Conservation (phyloP, 2,113 vertebrate genomes). For the Papio anubis region DNA sequence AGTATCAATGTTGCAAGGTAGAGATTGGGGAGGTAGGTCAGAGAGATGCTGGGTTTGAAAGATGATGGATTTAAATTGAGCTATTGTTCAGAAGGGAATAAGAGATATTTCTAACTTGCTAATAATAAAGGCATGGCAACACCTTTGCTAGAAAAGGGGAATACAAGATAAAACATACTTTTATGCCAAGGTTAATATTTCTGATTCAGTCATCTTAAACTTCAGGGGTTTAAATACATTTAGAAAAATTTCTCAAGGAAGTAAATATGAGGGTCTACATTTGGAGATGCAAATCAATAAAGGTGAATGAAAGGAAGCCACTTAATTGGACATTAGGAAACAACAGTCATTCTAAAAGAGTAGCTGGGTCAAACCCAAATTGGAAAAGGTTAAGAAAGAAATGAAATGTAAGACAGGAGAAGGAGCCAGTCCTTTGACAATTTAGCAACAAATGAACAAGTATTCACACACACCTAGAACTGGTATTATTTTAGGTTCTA, state of each 20-base stretch:
- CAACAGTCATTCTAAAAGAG: neutral
- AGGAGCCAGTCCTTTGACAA: neutral
- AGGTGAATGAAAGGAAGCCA: neutral
- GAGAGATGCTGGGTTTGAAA: neutral
- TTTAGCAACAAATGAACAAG: neutral
- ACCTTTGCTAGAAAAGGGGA: neutral
- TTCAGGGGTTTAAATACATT: neutral
- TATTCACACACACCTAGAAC: neutral
- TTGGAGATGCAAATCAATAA: neutral
- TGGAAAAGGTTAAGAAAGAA: neutral
- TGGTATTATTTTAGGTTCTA: neutral
- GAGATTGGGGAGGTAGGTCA: neutral
- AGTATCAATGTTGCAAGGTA: neutral
- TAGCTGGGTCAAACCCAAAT: neutral
- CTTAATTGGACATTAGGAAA: neutral
- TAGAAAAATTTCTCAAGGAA: neutral
- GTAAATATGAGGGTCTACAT: rapidly evolving
- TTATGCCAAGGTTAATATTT: neutral
- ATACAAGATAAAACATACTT: neutral
- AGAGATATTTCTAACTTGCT: neutral
- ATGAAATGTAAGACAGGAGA: neutral
- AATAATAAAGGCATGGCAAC: neutral
- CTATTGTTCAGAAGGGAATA: neutral
- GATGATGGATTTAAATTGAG: neutral
- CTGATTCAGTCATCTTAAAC: neutral